Percentiles rank a stretch among this genome's conserved stretches.
phyloP scores from a whole-genome alignment of 2,797 vertebrate species.

The Smutsia gigantea region DNA sequence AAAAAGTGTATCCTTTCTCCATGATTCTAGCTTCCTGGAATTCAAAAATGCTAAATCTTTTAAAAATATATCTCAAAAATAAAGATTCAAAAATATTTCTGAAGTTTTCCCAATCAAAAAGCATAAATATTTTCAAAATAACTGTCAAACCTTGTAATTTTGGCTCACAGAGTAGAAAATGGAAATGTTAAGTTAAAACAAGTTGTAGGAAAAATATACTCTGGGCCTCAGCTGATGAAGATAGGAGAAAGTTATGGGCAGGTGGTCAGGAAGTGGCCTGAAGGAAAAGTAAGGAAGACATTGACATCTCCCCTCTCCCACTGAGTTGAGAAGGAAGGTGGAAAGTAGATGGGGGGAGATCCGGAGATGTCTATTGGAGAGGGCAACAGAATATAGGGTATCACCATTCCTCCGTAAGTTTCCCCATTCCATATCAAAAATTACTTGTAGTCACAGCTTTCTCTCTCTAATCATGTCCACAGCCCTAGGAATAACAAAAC shows the following conservation, averaged over 20 bases:
- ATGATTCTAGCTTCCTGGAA: background rate
- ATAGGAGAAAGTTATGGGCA: background rate
- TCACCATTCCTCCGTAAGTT: background rate
- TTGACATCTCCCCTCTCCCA: background rate
- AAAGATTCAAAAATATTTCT: constrained; percentile 38
- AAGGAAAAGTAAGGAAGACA: background rate
- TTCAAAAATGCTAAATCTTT: constrained; percentile 9
- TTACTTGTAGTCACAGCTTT: background rate
- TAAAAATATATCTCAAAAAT: constrained; percentile 1
- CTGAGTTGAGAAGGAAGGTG: background rate
- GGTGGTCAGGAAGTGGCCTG: background rate
- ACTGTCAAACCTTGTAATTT: background rate
- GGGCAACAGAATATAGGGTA: background rate
- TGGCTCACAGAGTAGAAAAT: background rate
- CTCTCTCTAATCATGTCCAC: background rate
- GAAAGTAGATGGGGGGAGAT: background rate
- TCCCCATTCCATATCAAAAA: background rate
- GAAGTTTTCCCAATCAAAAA: constrained; percentile 22
- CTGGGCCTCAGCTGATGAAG: background rate
- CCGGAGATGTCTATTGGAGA: background rate
- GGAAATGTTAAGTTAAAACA: background rate
- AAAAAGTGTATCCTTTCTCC: background rate
- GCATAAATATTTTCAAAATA: constrained; percentile 54
- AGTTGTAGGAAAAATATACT: background rate
- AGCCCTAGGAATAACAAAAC: background rate